phyloP scores from a whole-genome alignment of 2,113 vertebrate species.

The Salvelinus sp. region DNA sequence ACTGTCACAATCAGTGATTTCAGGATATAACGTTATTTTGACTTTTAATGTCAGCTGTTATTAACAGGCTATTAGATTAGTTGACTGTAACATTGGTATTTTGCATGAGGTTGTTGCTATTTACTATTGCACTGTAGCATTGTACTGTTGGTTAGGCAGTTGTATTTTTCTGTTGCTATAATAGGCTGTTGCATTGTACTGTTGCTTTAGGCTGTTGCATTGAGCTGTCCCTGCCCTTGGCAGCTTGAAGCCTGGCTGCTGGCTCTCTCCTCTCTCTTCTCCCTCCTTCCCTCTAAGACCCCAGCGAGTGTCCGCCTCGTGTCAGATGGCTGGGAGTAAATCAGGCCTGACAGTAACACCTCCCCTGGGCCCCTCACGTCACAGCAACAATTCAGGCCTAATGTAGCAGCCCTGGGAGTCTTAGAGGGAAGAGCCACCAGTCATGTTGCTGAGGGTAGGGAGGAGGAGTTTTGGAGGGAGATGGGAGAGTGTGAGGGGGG shows the following conservation, averaged over 20 bases:
- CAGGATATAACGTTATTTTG: too few relatives aligned
- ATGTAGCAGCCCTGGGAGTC: constrained; percentile 79
- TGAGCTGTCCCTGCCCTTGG: constrained; percentile 29
- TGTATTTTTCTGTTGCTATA: not conserved
- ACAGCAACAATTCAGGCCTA: constrained; percentile 87
- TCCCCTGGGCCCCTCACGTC: constrained; percentile 86
- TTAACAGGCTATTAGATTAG: too few relatives aligned
- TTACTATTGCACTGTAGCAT: not conserved
- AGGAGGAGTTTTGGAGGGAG: not conserved
- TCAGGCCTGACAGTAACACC: constrained; percentile 88
- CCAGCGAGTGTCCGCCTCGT: constrained; percentile 33
- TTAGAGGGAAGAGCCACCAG: constrained; percentile 14
- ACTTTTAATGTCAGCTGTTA: too few relatives aligned
- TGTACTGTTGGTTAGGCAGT: not conserved
- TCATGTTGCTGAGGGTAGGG: not conserved
- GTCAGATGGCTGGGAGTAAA: constrained; percentile 85
- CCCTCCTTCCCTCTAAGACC: constrained; percentile 24
- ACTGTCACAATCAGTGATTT: too few relatives aligned
- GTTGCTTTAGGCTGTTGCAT: constrained; percentile 54
- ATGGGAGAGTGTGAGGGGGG: constrained; percentile 7
- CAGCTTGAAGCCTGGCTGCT: not conserved
- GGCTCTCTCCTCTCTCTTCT: constrained; percentile 9
- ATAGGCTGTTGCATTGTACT: constrained; percentile 48
- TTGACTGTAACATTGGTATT: not conserved
- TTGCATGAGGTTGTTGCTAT: not conserved